phyloP scores from a whole-genome alignment of 2,797 vertebrate genomes.

The Macropus fuliginosus region DNA sequence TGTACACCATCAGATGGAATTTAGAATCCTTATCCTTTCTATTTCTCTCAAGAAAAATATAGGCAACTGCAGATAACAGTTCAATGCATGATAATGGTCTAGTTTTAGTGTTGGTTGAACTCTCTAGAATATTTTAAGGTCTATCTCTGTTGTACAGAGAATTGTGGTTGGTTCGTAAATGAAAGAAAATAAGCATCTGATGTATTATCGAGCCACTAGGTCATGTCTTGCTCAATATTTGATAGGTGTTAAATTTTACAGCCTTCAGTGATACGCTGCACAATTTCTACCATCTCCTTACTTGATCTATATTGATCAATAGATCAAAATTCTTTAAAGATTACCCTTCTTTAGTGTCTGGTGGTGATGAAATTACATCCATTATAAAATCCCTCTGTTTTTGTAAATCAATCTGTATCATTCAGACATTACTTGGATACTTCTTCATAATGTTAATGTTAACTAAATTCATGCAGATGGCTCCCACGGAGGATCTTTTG shows the following conservation, averaged over 20 bases:
- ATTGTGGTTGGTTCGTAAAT: not conserved
- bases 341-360: not conserved
- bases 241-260: not conserved
- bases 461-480: not conserved
- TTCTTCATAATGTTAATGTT: not conserved
- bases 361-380: not conserved
- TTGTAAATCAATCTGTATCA: not conserved
- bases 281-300: not conserved
- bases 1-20: slow-evolving; percentile 98
- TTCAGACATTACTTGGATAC: not conserved
- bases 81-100: not conserved
- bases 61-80: not conserved
- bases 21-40: slow-evolving; percentile 98
- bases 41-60: not conserved
- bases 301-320: not conserved
- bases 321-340: not conserved
- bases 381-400: not conserved
- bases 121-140: not conserved
- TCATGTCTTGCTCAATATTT: not conserved
- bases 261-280: not conserved
- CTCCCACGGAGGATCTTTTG: not conserved
- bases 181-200: not conserved
- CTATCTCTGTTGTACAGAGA: not conserved
- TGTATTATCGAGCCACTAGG: not conserved
- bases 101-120: not conserved